Evolutionary conservation across 2,888 invertebrate genomes (phyloP).

Genomic region (Mycalesis mineus): DNA sequence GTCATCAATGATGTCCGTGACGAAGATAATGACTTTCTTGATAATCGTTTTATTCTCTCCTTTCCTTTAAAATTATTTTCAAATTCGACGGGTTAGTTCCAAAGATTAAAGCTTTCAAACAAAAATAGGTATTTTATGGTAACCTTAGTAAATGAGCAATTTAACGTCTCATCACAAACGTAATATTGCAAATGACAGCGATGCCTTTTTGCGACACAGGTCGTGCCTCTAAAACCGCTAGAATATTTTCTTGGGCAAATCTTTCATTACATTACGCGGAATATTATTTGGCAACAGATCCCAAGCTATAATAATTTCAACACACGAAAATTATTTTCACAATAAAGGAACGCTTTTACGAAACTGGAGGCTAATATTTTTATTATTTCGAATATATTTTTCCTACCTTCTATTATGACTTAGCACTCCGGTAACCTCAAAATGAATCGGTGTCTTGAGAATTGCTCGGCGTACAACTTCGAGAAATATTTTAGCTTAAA

Average conservation of each 20-base stretch:
- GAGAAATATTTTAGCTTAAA: conserved; percentile 20
- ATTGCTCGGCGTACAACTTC: conserved; percentile 40
- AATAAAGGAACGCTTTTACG: conserved; percentile 13
- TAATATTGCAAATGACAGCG: conserved; percentile 55
- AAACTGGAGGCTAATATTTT: conserved; percentile 25
- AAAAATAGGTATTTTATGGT: too few species aligned
- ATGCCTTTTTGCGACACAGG: conserved; percentile 46
- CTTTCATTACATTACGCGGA: conserved; percentile 16
- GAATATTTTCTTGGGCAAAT: conserved; percentile 33
- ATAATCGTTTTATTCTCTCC: too few species aligned
- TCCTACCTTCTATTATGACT: conserved; percentile 39
- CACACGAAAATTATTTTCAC: conserved; percentile 6
- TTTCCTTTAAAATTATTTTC: too few species aligned
- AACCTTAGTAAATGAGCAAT: conserved; percentile 53
- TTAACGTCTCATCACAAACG: conserved; percentile 62
- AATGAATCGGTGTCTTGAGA: conserved; percentile 56
- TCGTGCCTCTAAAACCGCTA: conserved; percentile 45
- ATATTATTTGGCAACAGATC: conserved; percentile 18
- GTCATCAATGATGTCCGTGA: too few species aligned
- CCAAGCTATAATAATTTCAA: conserved; percentile 7
- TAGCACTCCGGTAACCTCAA: conserved; percentile 44
- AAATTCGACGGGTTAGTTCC: too few species aligned
- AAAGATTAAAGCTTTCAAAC: background rate
- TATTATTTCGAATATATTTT: conserved; percentile 27
- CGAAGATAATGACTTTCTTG: too few species aligned